Conservation (phyloP, 2,113 vertebrate species). For the Campylomormyrus tamandua region DNA sequence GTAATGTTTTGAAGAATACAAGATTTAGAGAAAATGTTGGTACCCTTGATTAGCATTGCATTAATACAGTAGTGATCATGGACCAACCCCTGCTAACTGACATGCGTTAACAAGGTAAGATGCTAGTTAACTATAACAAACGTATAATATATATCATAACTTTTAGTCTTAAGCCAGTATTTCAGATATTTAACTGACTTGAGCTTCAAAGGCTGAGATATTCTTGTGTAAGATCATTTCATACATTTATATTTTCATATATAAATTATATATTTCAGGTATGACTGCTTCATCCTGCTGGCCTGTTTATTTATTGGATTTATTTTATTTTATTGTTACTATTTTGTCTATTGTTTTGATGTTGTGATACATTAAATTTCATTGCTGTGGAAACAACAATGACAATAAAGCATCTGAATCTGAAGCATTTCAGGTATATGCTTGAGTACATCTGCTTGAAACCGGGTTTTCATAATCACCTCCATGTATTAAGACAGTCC, state of each 20-base stretch:
- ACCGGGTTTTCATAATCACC: background rate
- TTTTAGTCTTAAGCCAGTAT: background rate
- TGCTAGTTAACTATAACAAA: background rate
- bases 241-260: background rate
- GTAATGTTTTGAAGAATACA: too few relatives aligned
- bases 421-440: background rate
- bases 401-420: too few relatives aligned
- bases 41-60: too few relatives aligned
- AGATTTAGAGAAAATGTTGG: too few relatives aligned
- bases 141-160: too few relatives aligned
- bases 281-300: too few relatives aligned
- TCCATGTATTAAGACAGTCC: background rate
- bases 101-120: background rate
- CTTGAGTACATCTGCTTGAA: background rate
- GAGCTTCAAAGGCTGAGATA: background rate
- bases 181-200: background rate
- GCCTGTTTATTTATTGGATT: too few relatives aligned
- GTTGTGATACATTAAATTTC: too few relatives aligned
- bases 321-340: too few relatives aligned
- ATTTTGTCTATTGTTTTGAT: too few relatives aligned
- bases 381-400: too few relatives aligned
- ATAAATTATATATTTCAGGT: background rate
- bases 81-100: background rate
- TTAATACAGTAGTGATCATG: background rate
- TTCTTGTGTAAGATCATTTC: background rate